Base-by-base conservation (phyloP, 2,888 invertebrate species). In the Eupelmus urozonus region DNA sequence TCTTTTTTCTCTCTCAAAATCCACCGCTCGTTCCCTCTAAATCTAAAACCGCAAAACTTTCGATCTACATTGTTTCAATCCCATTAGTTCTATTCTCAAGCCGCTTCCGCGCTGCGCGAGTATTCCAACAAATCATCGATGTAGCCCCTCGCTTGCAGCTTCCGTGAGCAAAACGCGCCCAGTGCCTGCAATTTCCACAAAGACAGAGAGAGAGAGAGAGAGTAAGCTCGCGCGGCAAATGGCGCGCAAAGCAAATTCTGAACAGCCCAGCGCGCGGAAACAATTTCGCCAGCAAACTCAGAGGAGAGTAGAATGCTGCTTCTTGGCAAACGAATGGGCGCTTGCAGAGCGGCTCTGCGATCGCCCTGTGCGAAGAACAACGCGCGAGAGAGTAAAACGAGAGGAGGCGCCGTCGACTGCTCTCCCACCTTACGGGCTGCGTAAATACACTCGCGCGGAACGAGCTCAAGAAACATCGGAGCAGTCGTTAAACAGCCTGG, bases 301-400 rank as follows among this genome's bases (percentile, higher is more conserved):
- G n/a, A n/a, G 27, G 27, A 29, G 20, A 40, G 57, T 23, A 49
- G 70, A 7, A 53, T 27, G 13, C 49, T 7, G 60, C 70, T 70
- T 70, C 70, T 45, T 45, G 59, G 49, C 51, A 60, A 71, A 60
- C 60, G 60, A 71, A 60, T 71, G 60, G 49, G 49, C 60, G 60
- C 49, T 71, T 59, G 60, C 49, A 59, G 9, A 34, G 34, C 57
- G 45, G 23, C 16, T 27, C 11, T 29, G 20, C 45, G 29, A 57
- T n/a, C n/a, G n/a, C n/a, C n/a, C n/a, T n/a, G 42, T 16, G 16
- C 18, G 40, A 45, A 45, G 45, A 34, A 34, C 34, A 45, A 45
- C 9, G 45, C 13, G 45, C 4, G 45, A 7, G 45, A 23, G 40
- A 60, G 60, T 49, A 29, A 20, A 13, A 25, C 25, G 27, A 29